Base-by-base conservation (phyloP, 2,888 invertebrate genomes). In the Drosophila buzzatii region DNA sequence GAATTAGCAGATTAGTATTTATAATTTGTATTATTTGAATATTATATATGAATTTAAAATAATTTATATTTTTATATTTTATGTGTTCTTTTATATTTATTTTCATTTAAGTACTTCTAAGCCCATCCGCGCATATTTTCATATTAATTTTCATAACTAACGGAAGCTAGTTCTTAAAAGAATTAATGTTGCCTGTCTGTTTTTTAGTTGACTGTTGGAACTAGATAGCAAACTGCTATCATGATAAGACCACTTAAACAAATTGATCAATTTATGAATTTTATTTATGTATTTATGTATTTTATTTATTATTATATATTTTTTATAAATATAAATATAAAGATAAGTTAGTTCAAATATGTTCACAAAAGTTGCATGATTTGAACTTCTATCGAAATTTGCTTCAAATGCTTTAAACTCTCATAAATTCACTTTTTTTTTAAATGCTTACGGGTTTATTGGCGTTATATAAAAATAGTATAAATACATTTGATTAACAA, bases 401-500 rank as follows among this genome's bases (percentile, higher is more conserved):
- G 10, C 5, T 31, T 23, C 1, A 27, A 18, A 41, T 27, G 27
- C 3, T 14, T 41, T 8, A 1, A n/a, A n/a, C 12, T 31, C 41
- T 8, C 9, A 35, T 20, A 20, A 12, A 9, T 20, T 37, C 8
- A 14, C 8, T 37, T n/a, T 49, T 31, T 55, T 35, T 31, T 55
- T 79, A 62, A 71, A 70, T 82, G 71, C 56, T 68, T 62, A 70
- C 12, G 68, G 63, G 53, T 73, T 76, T 79, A 70, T 71, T 82
- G 65, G 41, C 51, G 57, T 82, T 59, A 79, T 76, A 82, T 62
- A 86, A 74, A 76, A 80, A 73, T 73, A 77, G 72, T 79, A 85
- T 85, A 74, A 84, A 82, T 81, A 81, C 78, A 80, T 62, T 56
- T 53, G 65, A 57, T 70, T 70, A 70, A 83, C 70, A 75, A 70